Evolutionary conservation across 1,140 invertebrate species (phyloP), one percentile per base, ranked within the genome.

Genomic region (Arctopsyche grandis): DNA sequence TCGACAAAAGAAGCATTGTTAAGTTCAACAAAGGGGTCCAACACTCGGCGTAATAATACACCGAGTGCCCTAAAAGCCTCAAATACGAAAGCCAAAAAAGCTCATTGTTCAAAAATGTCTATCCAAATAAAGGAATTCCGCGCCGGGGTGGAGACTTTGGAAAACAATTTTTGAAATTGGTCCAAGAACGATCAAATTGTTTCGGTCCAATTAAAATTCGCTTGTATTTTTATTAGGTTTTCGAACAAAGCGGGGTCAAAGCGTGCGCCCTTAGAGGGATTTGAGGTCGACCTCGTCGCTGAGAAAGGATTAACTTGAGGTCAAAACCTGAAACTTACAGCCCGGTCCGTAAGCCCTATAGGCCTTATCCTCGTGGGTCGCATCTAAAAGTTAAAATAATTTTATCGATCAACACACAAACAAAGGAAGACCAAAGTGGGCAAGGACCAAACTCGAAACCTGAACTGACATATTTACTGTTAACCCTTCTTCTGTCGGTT

Each of bases 241-340:
- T 38, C 29, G 7, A 1, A 38, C 29, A 38, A 38, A 38, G 29
- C 29, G 1, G 1, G n/a, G 29, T 38, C 7, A 38, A 38, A 38
- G 29, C 29, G 29, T 38, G 29, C 29, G 29, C 69, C 43, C 43
- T 71, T 48, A 38, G n/a, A 21, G 44, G 69, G 69, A 71, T 71
- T 71, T 71, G 69, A 16, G 69, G 69, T 38, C 69, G 24, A 71
- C 5, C 69, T 5, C 16, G 44, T 19, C 69, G 29, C n/a, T 29
- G 69, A 48, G 10, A 46, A 71, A 5, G 43, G 69, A 71, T 71
- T 71, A 71, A 71, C 5, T 71, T 38, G 69, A 71, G 69, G 69
- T 71, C 69, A 71, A 38, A 22, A 71, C 69, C 69, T 44, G 69
- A 71, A 71, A 71, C 43, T 71, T 46, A 24, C 38, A 3, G 60